Evolutionary conservation across 1,140 invertebrate genomes (phyloP).

Genomic region (Aphaenogaster ashmeadi): DNA sequence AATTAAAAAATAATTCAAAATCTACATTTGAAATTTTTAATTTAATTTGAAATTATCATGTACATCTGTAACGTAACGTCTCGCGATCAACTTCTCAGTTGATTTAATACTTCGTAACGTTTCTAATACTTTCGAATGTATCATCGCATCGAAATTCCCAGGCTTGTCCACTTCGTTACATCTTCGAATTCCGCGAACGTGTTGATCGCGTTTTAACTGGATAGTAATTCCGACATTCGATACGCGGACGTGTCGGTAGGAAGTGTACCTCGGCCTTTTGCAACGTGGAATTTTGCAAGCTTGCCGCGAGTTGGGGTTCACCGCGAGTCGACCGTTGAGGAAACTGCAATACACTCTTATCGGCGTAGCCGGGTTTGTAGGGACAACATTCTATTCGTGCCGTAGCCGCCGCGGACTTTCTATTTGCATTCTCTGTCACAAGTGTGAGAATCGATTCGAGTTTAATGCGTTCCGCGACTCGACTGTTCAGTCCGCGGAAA

Average conservation of each 20-base stretch:
- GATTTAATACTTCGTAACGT: background rate
- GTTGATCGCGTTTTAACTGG: background rate
- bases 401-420: conserved; percentile 67
- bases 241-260: conserved; percentile 21
- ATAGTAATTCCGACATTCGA: conserved; percentile 21
- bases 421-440: conserved; percentile 77
- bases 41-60: background rate
- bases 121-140: background rate
- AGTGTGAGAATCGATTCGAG: conserved; percentile 78
- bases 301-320: conserved; percentile 51
- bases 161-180: background rate
- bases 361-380: conserved; percentile 69
- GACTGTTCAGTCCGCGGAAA: conserved; percentile 42
- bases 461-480: conserved; percentile 66
- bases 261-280: conserved; percentile 51
- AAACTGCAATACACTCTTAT: conserved; percentile 72
- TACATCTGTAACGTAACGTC: background rate
- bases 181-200: background rate
- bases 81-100: background rate
- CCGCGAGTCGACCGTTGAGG: conserved; percentile 11
- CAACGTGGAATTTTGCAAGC: conserved; percentile 71
- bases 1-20: background rate
- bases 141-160: background rate
- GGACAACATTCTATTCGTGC: conserved; percentile 72
- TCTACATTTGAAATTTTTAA: background rate